Percentiles rank a stretch among this genome's conserved stretches.
Conservation (phyloP, 1,140 invertebrate genomes). For the Drosophila bocqueti region DNA sequence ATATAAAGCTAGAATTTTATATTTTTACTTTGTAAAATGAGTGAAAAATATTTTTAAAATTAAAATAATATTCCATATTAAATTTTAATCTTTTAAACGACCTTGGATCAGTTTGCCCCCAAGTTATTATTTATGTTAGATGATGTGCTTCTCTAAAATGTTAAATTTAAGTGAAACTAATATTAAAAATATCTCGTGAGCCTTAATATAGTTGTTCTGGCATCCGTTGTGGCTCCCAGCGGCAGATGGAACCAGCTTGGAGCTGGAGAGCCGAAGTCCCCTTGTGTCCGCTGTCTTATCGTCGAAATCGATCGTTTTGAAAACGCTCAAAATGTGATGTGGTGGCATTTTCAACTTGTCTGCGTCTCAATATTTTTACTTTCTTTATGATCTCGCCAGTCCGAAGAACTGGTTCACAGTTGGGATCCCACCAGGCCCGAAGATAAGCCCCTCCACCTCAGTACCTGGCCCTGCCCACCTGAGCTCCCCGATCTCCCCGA, state of each 20-base stretch:
- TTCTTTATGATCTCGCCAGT: constrained; percentile 68
- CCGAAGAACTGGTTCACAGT: constrained; percentile 73
- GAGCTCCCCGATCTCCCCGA: constrained; percentile 1
- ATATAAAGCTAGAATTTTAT: background rate
- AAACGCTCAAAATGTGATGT: constrained; percentile 84
- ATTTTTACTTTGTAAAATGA: background rate
- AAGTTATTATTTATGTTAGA: background rate
- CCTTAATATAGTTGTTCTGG: constrained; percentile 50
- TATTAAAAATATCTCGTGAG: background rate
- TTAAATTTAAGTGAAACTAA: background rate
- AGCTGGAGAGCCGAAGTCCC: background rate
- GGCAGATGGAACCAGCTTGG: constrained; percentile 17
- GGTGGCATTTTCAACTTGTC: constrained; percentile 85
- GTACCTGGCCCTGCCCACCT: constrained; percentile 7
- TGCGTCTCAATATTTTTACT: constrained; percentile 84
- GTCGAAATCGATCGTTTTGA: constrained; percentile 83
- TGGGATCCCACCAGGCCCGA: constrained; percentile 13
- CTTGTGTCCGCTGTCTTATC: constrained; percentile 65
- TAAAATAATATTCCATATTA: too few species aligned
- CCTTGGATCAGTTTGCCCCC: background rate
- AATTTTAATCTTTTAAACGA: background rate
- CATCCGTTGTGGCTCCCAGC: constrained; percentile 6
- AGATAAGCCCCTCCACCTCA: background rate
- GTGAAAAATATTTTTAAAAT: background rate
- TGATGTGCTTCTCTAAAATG: background rate